These are phyloP conservation scores for Cryptosula pallasiana DNA, from an alignment of 2,888 invertebrate species.

Conservation along the genomic window DNA sequence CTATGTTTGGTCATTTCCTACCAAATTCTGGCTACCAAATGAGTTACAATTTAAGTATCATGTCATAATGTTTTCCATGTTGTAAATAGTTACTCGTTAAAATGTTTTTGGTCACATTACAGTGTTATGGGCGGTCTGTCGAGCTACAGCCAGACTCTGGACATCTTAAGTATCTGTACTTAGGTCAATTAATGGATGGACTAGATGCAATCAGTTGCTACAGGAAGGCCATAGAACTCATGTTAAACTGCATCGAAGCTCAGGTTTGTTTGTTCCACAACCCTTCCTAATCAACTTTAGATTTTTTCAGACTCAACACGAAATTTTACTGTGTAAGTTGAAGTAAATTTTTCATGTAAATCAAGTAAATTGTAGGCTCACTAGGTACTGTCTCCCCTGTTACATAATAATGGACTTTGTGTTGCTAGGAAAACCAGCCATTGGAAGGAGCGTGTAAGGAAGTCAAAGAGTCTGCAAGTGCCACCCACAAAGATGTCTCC, in stretches of 20 bases:
- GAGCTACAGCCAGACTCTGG: conserved; percentile 51
- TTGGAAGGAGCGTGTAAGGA: neutral
- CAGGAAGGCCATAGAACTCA: conserved; percentile 52
- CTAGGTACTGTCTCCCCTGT: too few relatives aligned
- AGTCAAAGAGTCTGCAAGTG: conserved; percentile 25
- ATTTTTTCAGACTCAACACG: too few relatives aligned
- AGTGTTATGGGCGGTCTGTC: conserved; percentile 51
- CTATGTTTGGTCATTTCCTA: too few relatives aligned
- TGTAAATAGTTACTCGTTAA: neutral
- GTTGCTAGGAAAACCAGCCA: conserved; percentile 3
- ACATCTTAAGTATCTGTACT: conserved; percentile 54
- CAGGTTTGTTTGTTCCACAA: too few relatives aligned
- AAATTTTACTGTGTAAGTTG: too few relatives aligned
- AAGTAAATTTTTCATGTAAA: too few relatives aligned
- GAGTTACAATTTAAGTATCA: neutral
- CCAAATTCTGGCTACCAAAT: neutral
- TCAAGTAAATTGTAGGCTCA: too few relatives aligned
- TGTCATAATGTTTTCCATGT: neutral
- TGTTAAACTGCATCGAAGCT: conserved; percentile 34
- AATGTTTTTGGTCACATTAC: neutral
- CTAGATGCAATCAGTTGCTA: conserved; percentile 51
- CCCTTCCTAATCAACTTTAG: too few relatives aligned
- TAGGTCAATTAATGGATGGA: conserved; percentile 53
- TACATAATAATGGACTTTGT: too few relatives aligned
- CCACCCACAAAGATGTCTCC: conserved; percentile 44